These are phyloP conservation scores for Blastobasis adustella DNA, from an alignment of 2,888 invertebrate species.

Conservation along the genomic window DNA sequence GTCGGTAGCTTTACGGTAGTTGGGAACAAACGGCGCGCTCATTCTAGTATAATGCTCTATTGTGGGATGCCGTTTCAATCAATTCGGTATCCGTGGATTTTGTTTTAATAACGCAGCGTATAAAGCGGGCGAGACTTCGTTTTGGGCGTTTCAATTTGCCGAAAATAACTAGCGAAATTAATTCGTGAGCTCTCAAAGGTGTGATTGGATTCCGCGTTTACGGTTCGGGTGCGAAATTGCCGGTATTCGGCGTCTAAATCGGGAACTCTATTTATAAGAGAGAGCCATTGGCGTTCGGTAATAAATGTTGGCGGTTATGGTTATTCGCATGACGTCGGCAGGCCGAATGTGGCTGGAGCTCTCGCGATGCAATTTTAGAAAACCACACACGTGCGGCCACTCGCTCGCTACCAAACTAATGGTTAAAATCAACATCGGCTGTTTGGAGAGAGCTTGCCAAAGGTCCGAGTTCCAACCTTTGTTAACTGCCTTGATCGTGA, in stretches of 20 bases:
- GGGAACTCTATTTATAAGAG: too few species aligned
- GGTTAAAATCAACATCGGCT: not conserved
- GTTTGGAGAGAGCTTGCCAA: conserved; percentile 21
- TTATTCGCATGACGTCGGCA: too few species aligned
- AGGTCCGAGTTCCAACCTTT: conserved; percentile 26
- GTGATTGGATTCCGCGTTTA: too few species aligned
- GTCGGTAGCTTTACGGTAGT: conserved; percentile 21
- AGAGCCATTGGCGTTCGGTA: too few species aligned
- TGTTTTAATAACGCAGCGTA: too few species aligned
- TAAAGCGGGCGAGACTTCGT: not conserved
- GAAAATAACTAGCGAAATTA: too few species aligned
- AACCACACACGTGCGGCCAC: not conserved
- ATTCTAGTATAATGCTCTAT: conserved; percentile 4
- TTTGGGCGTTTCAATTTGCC: not conserved
- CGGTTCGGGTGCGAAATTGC: too few species aligned
- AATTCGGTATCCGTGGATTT: not conserved
- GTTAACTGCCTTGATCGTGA: conserved; percentile 34
- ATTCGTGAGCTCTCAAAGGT: too few species aligned
- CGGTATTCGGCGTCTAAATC: too few species aligned
- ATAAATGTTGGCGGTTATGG: too few species aligned
- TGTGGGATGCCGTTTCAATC: conserved; percentile 5
- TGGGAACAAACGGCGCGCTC: conserved; percentile 15
- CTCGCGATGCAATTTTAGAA: not conserved
- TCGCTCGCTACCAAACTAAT: not conserved
- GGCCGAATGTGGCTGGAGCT: too few species aligned